phyloP scores from a whole-genome alignment of 64 coral and sea anemone genomes.

The Pocillopora damicornis region DNA sequence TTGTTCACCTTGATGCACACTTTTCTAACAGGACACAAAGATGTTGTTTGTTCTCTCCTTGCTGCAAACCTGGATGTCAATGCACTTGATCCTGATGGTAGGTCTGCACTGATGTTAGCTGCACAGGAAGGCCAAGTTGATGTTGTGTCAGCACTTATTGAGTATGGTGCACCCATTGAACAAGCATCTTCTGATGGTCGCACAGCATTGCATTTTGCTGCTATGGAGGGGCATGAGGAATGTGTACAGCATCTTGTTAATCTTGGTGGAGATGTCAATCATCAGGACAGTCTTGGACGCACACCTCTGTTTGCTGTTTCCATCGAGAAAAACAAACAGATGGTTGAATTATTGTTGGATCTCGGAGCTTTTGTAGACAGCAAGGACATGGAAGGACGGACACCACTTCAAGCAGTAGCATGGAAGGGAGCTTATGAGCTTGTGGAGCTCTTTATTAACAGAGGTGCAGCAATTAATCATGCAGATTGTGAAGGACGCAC shows the following conservation, averaged over 20 bases:
- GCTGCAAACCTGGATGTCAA: constrained; percentile 48
- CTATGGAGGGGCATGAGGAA: constrained; percentile 71
- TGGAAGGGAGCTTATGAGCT: constrained; percentile 79
- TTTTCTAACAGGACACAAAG: constrained; percentile 51
- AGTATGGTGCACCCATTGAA: constrained; percentile 59
- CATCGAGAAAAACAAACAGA: constrained; percentile 73
- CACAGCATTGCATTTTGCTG: constrained; percentile 71
- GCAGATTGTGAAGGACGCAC: constrained; percentile 71
- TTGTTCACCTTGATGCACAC: background rate
- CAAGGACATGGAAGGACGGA: constrained; percentile 74
- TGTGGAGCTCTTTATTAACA: constrained; percentile 70
- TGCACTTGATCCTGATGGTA: constrained; percentile 61
- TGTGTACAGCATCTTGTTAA: constrained; percentile 59
- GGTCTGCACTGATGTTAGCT: constrained; percentile 82
- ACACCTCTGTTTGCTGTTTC: constrained; percentile 80
- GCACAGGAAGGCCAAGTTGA: constrained; percentile 83
- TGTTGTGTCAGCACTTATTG: constrained; percentile 64
- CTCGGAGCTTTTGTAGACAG: constrained; percentile 60
- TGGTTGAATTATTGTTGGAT: constrained; percentile 59
- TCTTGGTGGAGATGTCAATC: constrained; percentile 60
- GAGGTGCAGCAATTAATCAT: constrained; percentile 71
- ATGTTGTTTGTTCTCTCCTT: constrained; percentile 46
- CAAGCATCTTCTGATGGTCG: constrained; percentile 66
- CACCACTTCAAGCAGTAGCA: constrained; percentile 73
- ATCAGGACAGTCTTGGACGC: constrained; percentile 57